phyloP scores from a whole-genome alignment of 2,113 vertebrate species.

The Tachysurus fulvidraco region DNA sequence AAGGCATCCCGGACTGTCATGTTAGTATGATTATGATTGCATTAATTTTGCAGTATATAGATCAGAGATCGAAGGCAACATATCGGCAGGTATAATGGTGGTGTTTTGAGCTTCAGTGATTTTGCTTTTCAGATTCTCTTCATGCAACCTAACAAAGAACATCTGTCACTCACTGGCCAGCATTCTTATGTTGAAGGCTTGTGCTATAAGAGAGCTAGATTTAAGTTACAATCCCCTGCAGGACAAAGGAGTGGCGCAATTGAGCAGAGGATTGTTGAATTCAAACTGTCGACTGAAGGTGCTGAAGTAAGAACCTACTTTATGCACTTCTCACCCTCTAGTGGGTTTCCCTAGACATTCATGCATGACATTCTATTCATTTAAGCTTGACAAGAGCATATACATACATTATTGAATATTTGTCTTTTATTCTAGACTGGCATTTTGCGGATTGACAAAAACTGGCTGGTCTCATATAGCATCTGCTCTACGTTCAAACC shows the following conservation, averaged over 20 bases:
- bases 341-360: neutral
- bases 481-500: slow-evolving; percentile 32
- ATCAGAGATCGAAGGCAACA: neutral
- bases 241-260: slow-evolving; percentile 30
- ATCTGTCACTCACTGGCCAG: slow-evolving; percentile 21
- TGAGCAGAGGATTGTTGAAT: slow-evolving; percentile 27
- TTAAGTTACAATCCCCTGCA: slow-evolving; percentile 30
- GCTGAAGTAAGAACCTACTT: slow-evolving; percentile 30
- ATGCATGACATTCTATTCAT: neutral
- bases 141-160: slow-evolving; percentile 32
- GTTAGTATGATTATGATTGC: slow-evolving; percentile 25
- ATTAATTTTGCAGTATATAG: neutral
- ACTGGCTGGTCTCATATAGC: slow-evolving; percentile 8
- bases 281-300: slow-evolving; percentile 30
- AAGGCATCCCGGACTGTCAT: slow-evolving; percentile 35
- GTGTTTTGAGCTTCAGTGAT: neutral
- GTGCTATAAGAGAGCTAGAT: slow-evolving; percentile 31
- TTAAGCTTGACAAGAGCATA: neutral
- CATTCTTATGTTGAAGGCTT: slow-evolving; percentile 9
- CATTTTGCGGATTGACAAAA: slow-evolving; percentile 26
- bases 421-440: slow-evolving; percentile 1
- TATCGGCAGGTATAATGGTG: neutral
- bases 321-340: neutral
- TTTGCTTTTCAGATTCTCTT: slow-evolving; percentile 34
- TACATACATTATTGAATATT: neutral